phyloP scores from a whole-genome alignment of 2,888 invertebrate species.

The Eilema depressum region DNA sequence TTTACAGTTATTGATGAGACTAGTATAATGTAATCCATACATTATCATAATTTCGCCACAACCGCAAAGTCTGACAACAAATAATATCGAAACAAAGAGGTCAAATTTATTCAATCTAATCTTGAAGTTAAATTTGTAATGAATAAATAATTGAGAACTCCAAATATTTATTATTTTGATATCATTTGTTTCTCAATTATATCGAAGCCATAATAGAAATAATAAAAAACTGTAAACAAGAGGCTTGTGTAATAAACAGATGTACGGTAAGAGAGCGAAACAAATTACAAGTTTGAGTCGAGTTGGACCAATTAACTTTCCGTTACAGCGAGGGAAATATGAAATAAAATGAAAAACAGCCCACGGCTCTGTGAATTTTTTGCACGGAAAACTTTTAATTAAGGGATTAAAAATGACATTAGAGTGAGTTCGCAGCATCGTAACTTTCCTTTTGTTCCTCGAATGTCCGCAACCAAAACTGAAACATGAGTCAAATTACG shows the following conservation, averaged over 20 bases:
- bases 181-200: constrained; percentile 42
- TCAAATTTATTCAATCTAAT: constrained; percentile 40
- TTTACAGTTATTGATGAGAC: not conserved
- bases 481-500: constrained; percentile 52
- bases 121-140: constrained; percentile 38
- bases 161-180: constrained; percentile 44
- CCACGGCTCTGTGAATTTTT: constrained; percentile 72
- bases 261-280: constrained; percentile 76
- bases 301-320: constrained; percentile 86
- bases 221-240: constrained; percentile 70
- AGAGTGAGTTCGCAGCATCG: constrained; percentile 78
- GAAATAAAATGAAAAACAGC: constrained; percentile 84
- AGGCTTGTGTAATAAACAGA: constrained; percentile 77
- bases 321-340: constrained; percentile 84
- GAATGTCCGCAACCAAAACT: constrained; percentile 63
- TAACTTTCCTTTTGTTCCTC: constrained; percentile 76
- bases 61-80: constrained; percentile 26
- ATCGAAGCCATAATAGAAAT: constrained; percentile 55
- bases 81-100: constrained; percentile 35
- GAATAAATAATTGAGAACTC: constrained; percentile 43
- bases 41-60: constrained; percentile 40
- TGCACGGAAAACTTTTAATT: constrained; percentile 83
- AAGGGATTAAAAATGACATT: constrained; percentile 87
- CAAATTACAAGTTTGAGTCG: constrained; percentile 83
- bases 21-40: constrained; percentile 26